Percentiles rank a stretch among this genome's conserved stretches.
Conservation (phyloP, 2,888 invertebrate genomes). For the Cryptosula pallasiana region DNA sequence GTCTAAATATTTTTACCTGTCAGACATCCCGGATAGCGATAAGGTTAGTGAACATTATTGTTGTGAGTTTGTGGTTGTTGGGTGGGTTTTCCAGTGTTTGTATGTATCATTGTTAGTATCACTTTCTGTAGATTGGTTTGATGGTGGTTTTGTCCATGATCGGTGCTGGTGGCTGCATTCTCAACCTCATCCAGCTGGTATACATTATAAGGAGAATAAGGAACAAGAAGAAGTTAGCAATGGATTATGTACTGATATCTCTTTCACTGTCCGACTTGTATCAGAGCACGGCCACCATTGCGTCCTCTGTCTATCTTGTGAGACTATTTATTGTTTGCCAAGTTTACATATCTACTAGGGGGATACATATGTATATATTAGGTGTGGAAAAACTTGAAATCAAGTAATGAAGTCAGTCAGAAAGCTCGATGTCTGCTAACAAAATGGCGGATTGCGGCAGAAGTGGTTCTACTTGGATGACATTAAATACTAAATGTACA, state of each 20-base stretch:
- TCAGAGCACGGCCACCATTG: neutral
- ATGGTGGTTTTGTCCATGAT: neutral
- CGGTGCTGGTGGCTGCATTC: neutral
- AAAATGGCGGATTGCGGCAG: no score
- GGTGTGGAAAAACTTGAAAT: no score
- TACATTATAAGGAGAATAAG: slow-evolving; percentile 5
- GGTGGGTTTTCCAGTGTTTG: no score
- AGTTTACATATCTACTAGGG: no score
- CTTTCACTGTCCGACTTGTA: neutral
- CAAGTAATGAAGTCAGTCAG: no score
- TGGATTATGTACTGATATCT: neutral
- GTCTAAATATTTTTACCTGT: neutral
- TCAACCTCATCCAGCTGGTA: neutral
- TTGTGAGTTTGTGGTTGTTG: no score
- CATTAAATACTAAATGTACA: no score
- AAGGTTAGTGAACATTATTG: neutral
- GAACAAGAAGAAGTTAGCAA: neutral
- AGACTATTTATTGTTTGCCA: no score
- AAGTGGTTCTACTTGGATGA: no score
- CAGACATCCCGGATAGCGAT: neutral
- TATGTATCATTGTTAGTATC: no score
- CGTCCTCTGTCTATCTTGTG: neutral
- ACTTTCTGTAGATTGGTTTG: slow-evolving; percentile 3
- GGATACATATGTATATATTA: no score
- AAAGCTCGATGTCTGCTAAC: no score